Evolutionary conservation across 1,140 invertebrate species (phyloP).

Genomic region (Pararge aegeria): DNA sequence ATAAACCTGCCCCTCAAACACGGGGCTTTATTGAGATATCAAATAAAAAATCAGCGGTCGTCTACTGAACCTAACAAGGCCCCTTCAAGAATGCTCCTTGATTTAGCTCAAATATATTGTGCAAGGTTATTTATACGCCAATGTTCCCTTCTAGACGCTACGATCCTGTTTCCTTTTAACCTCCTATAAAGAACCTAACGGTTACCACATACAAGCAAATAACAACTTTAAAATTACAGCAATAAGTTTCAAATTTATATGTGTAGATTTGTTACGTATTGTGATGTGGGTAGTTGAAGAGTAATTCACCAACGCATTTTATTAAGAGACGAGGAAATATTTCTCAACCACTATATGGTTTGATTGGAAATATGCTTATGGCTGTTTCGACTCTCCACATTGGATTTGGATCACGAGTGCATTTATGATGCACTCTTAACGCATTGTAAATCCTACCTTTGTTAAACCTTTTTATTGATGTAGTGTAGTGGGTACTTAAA

Average conservation of each 20-base stretch:
- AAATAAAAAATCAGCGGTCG: constrained; percentile 76
- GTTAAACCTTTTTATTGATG: neutral
- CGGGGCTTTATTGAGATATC: constrained; percentile 70
- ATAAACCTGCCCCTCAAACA: constrained; percentile 54
- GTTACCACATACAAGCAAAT: constrained; percentile 12
- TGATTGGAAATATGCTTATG: constrained; percentile 70
- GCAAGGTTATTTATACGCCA: constrained; percentile 70
- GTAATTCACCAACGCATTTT: constrained; percentile 66
- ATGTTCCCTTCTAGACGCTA: constrained; percentile 51
- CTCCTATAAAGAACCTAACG: constrained; percentile 30
- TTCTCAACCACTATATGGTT: constrained; percentile 52
- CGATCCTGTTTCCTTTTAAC: constrained; percentile 44
- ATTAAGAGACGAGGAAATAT: constrained; percentile 63
- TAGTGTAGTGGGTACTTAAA: neutral
- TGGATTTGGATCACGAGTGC: constrained; percentile 46
- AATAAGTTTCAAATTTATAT: constrained; percentile 12
- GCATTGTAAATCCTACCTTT: neutral
- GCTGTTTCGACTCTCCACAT: constrained; percentile 40
- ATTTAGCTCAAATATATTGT: constrained; percentile 72
- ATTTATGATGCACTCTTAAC: constrained; percentile 42
- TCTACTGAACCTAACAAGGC: constrained; percentile 59
- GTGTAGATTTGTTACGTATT: constrained; percentile 8
- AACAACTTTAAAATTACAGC: constrained; percentile 14
- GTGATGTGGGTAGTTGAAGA: constrained; percentile 3
- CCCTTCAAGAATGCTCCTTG: constrained; percentile 69